phyloP scores from a whole-genome alignment of 2,113 vertebrate genomes.

The Sylvietta virens region DNA sequence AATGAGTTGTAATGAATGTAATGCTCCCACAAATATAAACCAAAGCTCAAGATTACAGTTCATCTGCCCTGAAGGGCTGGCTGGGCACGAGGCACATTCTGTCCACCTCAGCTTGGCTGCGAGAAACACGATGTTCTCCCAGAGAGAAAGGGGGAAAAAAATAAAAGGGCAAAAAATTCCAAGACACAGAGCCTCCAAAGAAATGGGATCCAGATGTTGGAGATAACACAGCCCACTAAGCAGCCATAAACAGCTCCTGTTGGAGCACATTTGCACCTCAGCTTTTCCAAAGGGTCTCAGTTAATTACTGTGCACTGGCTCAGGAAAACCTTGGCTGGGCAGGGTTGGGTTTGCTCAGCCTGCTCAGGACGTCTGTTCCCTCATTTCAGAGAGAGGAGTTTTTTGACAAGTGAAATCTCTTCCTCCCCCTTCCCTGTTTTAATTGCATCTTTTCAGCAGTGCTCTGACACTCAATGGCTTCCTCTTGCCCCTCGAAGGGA shows the following conservation, averaged over 20 bases:
- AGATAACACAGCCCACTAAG: conserved; percentile 61
- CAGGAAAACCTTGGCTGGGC: neutral
- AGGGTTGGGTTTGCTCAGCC: neutral
- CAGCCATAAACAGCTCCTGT: conserved; percentile 69
- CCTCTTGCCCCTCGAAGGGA: neutral
- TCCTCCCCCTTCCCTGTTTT: neutral
- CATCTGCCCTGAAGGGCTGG: conserved; percentile 16
- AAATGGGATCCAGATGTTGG: conserved; percentile 79
- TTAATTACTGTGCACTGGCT: conserved; percentile 25
- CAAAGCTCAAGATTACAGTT: neutral
- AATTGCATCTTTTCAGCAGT: neutral
- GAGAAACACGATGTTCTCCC: conserved; percentile 56
- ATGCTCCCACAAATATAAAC: neutral
- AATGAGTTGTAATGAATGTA: neutral
- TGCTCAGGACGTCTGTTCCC: neutral
- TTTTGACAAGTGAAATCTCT: neutral
- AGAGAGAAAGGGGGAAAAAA: neutral
- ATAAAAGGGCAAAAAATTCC: conserved; percentile 61
- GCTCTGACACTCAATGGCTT: neutral
- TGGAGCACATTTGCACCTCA: conserved; percentile 56
- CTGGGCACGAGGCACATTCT: conserved; percentile 54
- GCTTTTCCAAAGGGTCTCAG: conserved; percentile 25
- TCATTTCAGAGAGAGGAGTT: neutral
- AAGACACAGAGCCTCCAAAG: conserved; percentile 65
- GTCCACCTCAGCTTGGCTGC: conserved; percentile 41